Percentiles rank a stretch among this genome's conserved stretches.
Conservation (phyloP, 2,797 vertebrate species). For the Malurus splendens region DNA sequence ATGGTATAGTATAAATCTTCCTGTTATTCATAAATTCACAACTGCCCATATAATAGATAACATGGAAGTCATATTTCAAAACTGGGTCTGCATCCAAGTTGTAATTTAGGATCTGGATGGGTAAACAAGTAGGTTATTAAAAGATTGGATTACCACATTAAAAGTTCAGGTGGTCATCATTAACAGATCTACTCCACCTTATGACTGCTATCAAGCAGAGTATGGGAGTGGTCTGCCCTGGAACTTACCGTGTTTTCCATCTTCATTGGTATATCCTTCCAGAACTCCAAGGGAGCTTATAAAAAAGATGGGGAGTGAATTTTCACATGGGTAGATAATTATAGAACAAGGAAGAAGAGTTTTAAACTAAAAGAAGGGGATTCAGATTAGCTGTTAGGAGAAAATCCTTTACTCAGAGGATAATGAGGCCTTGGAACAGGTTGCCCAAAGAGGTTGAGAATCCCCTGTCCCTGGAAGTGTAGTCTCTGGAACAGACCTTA, state of each 20-base stretch:
- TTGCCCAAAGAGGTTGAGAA: background rate
- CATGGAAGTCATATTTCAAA: background rate
- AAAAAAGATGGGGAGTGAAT: background rate
- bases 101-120: background rate
- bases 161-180: background rate
- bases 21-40: background rate
- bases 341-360: background rate
- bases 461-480: background rate
- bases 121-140: background rate
- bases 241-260: background rate
- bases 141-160: background rate
- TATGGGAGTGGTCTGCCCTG: background rate
- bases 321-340: background rate
- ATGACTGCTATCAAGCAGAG: background rate
- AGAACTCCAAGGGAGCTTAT: background rate
- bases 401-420: background rate
- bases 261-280: background rate
- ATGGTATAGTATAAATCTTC: background rate
- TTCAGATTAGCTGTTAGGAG: background rate
- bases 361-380: background rate
- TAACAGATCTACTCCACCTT: background rate
- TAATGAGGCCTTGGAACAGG: background rate
- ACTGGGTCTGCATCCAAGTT: background rate
- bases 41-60: background rate
- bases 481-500: background rate